Evolutionary conservation across 2,888 invertebrate genomes (phyloP).

Genomic region (Drosophila anomalipes): DNA sequence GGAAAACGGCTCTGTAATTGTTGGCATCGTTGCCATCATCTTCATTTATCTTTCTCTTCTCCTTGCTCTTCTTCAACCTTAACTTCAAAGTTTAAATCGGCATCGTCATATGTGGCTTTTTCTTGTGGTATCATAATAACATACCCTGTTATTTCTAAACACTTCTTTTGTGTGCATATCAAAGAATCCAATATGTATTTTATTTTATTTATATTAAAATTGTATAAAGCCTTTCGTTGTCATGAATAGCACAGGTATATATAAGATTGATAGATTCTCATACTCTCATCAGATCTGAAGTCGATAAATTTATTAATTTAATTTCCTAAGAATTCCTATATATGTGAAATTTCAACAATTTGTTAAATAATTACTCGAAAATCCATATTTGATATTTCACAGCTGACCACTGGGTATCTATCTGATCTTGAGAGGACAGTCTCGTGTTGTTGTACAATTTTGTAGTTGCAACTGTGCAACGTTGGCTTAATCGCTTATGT

Average conservation of each 20-base stretch:
- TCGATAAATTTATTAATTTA: background rate
- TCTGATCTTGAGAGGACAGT: background rate
- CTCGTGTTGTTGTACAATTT: conserved; percentile 37
- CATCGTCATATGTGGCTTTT: conserved; percentile 58
- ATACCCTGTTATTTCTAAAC: conserved; percentile 17
- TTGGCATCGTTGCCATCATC: conserved; percentile 46
- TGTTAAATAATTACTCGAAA: background rate
- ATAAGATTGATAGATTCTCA: background rate
- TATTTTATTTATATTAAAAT: background rate
- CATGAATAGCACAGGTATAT: background rate
- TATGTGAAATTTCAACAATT: background rate
- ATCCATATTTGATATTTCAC: background rate
- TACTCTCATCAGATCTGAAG: too few relatives aligned
- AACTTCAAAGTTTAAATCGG: conserved; percentile 16
- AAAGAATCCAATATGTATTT: background rate
- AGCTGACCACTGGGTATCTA: conserved; percentile 11
- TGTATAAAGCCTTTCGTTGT: rapidly evolving
- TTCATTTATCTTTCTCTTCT: conserved; percentile 15
- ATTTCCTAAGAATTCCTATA: background rate
- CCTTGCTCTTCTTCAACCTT: conserved; percentile 9
- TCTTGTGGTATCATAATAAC: conserved; percentile 10
- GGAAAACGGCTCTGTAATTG: conserved; percentile 65
- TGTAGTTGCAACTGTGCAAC: conserved; percentile 57
- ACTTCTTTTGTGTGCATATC: background rate
- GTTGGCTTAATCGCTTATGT: conserved; percentile 72